Evolutionary conservation across 2,888 invertebrate genomes (phyloP), one percentile per base, ranked within the genome.

Genomic region (Limnephilus auricula): DNA sequence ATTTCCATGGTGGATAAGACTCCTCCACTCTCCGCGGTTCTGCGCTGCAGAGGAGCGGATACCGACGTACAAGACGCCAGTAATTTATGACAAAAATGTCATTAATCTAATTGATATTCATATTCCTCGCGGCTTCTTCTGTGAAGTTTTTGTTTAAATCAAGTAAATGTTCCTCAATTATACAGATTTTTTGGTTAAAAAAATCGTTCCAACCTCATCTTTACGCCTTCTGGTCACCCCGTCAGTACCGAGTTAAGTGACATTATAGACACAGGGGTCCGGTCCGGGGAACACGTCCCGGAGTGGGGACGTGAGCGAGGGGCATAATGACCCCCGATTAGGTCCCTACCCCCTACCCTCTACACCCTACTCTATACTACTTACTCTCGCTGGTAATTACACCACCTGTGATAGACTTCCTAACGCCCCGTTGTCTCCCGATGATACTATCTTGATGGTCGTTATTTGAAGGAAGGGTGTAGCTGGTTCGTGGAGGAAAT

Each of bases 321-420:
- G 79, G 12, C 25, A 78, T 88, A 88, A 88, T 88, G 79, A 88
- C 87, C 79, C n/a, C 32, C 87, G 87, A 88, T 88, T 88, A 88
- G 87, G 87, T 88, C 78, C 37, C 78, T 40, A 85, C 34, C 45
- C 30, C 40, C 1, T 10, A 37, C 37, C 1, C 37, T 0, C 84
- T 37, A 37, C 40, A 40, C 37, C n/a, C 25, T 34, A 15, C 34
- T 25, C 65, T 65, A 45, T 45, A 45, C 15, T 34, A 45, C 45
- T 45, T 45, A 45, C 45, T 45, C 45, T 25, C 65, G n/a, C 83
- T 34, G 50, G 85, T 50, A 85, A 85, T 85, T 85, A 85, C 85
- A 83, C 34, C 37, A 88, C 87, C 87, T 88, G 87, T 88, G 87
- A 88, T 78, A 37, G 87, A 88, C 78, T 78, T 78, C 30, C 18